Conservation (phyloP, 2,113 vertebrate genomes). For the Platichthys flesus region DNA sequence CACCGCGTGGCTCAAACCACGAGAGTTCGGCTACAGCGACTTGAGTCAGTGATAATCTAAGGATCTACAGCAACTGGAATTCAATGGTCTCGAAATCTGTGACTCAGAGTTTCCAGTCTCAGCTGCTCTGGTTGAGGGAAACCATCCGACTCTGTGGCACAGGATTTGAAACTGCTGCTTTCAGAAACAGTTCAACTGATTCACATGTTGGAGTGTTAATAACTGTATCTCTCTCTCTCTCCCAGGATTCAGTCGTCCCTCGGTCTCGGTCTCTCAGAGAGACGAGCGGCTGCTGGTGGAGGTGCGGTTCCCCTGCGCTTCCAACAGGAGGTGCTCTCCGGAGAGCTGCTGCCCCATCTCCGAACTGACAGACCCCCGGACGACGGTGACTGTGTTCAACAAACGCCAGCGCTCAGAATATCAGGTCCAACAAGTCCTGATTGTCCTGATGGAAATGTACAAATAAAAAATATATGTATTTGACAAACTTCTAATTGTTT, state of each 20-base stretch:
- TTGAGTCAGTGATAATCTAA: constrained; percentile 54
- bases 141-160: too few species aligned
- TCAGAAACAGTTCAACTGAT: too few species aligned
- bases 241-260: constrained; percentile 74
- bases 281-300: constrained; percentile 54
- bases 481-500: too few species aligned
- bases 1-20: constrained; percentile 37
- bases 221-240: neutral
- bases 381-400: constrained; percentile 76
- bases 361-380: constrained; percentile 46
- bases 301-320: constrained; percentile 73
- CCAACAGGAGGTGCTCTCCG: constrained; percentile 65
- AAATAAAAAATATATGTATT: too few species aligned
- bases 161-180: neutral
- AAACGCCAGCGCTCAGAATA: constrained; percentile 31
- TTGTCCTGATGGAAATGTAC: neutral
- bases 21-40: constrained; percentile 67
- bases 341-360: constrained; percentile 62
- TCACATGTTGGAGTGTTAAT: neutral
- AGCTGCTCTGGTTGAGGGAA: too few species aligned
- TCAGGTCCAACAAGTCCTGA: constrained; percentile 55
- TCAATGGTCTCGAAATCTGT: too few species aligned
- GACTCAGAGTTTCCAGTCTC: too few species aligned
- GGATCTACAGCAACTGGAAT: too few species aligned
- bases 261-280: constrained; percentile 56